Conservation (phyloP, 2,888 invertebrate genomes). For the Patella ulyssiponensis region DNA sequence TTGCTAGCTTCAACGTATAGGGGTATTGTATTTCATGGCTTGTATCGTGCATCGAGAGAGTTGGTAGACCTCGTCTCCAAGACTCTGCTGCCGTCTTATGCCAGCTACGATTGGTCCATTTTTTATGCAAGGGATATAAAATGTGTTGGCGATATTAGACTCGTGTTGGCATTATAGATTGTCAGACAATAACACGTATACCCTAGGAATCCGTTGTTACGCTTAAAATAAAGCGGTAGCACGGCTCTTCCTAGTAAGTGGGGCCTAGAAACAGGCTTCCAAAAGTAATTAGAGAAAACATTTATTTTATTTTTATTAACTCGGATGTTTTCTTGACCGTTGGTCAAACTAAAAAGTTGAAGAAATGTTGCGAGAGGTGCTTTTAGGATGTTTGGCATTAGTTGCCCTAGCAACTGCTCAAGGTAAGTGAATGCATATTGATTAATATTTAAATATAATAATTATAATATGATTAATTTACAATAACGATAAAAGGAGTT, state of each 20-base stretch:
- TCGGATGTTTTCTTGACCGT: slow-evolving; percentile 21
- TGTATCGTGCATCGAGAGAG: too few relatives aligned
- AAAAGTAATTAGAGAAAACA: neutral
- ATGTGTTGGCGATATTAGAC: slow-evolving; percentile 16
- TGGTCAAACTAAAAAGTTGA: slow-evolving; percentile 14
- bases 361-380: slow-evolving; percentile 18
- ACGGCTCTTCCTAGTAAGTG: slow-evolving; percentile 28
- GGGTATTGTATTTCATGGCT: too few relatives aligned
- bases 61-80: too few relatives aligned
- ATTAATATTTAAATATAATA: too few relatives aligned
- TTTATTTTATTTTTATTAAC: slow-evolving; percentile 10
- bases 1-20: too few relatives aligned
- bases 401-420: slow-evolving; percentile 15
- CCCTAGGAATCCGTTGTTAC: slow-evolving; percentile 29
- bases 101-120: slow-evolving; percentile 22
- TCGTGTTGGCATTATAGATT: slow-evolving; percentile 24
- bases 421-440: slow-evolving; percentile 7
- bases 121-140: slow-evolving; percentile 28
- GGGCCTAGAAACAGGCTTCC: slow-evolving; percentile 23
- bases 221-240: slow-evolving; percentile 19
- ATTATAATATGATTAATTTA: too few relatives aligned
- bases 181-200: slow-evolving; percentile 23
- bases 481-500: too few relatives aligned
- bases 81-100: neutral
- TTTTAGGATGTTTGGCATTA: slow-evolving; percentile 19